Evolutionary conservation across 1,140 invertebrate species (phyloP).

Genomic region (Drosophila nigromelanica): DNA sequence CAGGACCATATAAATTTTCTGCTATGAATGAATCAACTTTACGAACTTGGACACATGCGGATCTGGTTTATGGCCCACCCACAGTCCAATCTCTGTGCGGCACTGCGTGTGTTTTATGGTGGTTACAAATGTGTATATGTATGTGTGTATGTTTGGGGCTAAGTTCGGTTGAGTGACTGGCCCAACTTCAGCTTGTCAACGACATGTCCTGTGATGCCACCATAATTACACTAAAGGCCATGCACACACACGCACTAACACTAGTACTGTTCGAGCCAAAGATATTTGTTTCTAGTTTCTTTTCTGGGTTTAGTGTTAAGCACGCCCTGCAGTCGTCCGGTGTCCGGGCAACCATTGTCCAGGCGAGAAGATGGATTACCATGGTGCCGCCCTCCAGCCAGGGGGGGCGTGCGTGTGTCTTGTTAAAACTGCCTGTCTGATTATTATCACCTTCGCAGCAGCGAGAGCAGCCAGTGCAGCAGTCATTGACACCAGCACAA

Average conservation of each 20-base stretch:
- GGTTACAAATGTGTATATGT: conserved; percentile 9
- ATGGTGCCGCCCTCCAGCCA: conserved; percentile 16
- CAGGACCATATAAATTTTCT: conserved; percentile 68
- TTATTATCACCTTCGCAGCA: conserved; percentile 73
- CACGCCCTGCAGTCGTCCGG: conserved; percentile 8
- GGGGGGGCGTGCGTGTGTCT: conserved; percentile 53
- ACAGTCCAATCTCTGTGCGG: conserved; percentile 6
- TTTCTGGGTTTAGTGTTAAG: conserved; percentile 59
- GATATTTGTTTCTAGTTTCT: conserved; percentile 78
- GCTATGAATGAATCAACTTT: conserved; percentile 80
- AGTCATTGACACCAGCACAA: conserved; percentile 68
- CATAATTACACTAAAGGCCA: conserved; percentile 74
- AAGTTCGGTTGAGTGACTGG: conserved; percentile 52
- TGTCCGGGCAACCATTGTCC: conserved; percentile 71
- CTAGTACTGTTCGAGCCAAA: conserved; percentile 37
- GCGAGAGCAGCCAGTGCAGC: conserved; percentile 18
- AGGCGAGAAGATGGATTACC: conserved; percentile 71
- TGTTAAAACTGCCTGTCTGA: conserved; percentile 78
- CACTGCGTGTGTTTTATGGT: conserved; percentile 35
- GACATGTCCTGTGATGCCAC: conserved; percentile 65
- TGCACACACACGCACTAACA: conserved; percentile 5
- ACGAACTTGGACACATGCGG: conserved; percentile 73
- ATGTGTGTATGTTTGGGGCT: conserved; percentile 21
- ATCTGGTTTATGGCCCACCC: conserved; percentile 39
- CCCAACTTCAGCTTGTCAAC: conserved; percentile 75